These are phyloP conservation scores for Homarus americanus DNA, from an alignment of 1,140 invertebrate genomes.

Conservation along the genomic window DNA sequence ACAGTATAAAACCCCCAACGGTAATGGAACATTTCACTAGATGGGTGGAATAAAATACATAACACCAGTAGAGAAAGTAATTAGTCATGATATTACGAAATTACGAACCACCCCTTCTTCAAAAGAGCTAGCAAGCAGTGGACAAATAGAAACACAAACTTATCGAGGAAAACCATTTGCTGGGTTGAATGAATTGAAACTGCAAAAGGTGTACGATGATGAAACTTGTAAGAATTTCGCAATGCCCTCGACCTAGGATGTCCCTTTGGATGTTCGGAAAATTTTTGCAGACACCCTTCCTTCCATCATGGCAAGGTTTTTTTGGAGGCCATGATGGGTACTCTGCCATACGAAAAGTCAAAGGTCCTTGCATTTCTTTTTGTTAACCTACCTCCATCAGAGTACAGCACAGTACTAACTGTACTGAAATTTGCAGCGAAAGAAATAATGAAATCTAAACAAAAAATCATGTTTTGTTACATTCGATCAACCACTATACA, in stretches of 20 bases:
- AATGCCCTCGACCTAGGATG: too few species aligned
- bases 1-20: background rate
- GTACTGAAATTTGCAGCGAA: background rate
- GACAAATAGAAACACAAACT: background rate
- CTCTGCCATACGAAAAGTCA: constrained; percentile 20
- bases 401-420: constrained; percentile 34
- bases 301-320: constrained; percentile 23
- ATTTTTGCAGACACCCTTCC: background rate
- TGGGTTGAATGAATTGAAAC: constrained; percentile 21
- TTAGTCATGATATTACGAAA: too few species aligned
- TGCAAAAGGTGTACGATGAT: constrained; percentile 5
- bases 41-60: constrained; percentile 12
- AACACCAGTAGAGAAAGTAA: background rate
- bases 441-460: constrained; percentile 13
- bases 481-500: background rate
- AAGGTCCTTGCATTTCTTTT: constrained; percentile 14
- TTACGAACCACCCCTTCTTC: too few species aligned
- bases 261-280: background rate
- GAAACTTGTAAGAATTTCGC: too few species aligned
- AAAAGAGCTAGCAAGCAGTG: background rate
- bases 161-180: background rate
- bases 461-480: background rate
- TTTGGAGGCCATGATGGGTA: too few species aligned
- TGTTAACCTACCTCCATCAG: background rate
- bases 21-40: constrained; percentile 15